These are phyloP conservation scores for Odontamblyopus rebecca DNA, from an alignment of 2,797 vertebrate species.

Conservation along the genomic window DNA sequence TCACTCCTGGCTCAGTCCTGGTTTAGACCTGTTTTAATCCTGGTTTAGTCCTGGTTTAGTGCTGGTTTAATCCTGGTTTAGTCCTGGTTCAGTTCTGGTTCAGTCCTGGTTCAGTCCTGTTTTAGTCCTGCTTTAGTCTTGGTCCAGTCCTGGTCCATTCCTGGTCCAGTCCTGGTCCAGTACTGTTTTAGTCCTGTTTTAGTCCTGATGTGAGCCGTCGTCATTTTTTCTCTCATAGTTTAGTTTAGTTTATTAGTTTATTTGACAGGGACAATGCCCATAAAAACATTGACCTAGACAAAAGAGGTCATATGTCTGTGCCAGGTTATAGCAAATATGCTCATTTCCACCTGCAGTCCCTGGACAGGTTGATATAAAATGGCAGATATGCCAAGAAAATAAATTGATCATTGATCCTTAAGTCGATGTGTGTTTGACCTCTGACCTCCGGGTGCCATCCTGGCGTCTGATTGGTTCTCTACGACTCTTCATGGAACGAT, in stretches of 20 bases:
- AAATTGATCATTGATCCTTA: neutral
- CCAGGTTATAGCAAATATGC: no score
- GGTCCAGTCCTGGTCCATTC: no score
- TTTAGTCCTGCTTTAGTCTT: no score
- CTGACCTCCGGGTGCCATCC: slow-evolving; percentile 42
- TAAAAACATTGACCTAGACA: no score
- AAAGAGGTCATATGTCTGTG: no score
- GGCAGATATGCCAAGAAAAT: no score
- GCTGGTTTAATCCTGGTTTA: neutral
- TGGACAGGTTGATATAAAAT: no score
- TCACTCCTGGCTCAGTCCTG: neutral
- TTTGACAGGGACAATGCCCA: no score
- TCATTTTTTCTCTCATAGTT: neutral
- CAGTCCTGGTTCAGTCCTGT: neutral
- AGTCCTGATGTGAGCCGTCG: neutral
- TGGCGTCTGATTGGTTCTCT: slow-evolving; percentile 29
- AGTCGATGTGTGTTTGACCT: slow-evolving; percentile 42
- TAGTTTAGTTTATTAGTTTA: no score
- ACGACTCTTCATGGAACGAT: slow-evolving; percentile 27
- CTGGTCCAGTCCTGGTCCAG: no score
- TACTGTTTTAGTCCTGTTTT: neutral
- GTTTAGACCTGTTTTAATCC: neutral
- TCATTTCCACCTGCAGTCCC: no score
- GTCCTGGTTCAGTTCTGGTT: neutral
- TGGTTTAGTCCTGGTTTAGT: neutral